Percentiles rank a stretch among this genome's conserved stretches.
Conservation (phyloP, 2,113 vertebrate genomes). For the Stegastes partitus region DNA sequence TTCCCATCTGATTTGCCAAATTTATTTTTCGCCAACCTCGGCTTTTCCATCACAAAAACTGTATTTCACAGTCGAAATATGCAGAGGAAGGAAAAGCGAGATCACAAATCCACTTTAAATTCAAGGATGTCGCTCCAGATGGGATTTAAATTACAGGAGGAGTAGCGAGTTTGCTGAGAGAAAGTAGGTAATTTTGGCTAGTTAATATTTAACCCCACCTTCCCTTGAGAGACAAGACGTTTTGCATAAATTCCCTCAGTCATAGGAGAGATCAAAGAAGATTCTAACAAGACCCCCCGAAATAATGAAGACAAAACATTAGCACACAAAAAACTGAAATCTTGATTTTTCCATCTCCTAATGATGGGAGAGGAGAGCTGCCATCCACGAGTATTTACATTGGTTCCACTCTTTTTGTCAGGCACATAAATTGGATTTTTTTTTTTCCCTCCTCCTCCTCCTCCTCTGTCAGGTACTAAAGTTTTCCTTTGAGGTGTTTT, state of each 20-base stretch:
- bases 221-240: no score
- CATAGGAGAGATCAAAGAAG: not conserved
- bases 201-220: no score
- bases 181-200: no score
- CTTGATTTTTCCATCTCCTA: not conserved
- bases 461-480: slow-evolving; percentile 37
- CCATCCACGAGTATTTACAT: slow-evolving; percentile 33
- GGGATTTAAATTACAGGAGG: no score
- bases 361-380: not conserved
- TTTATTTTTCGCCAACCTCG: no score
- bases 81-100: no score
- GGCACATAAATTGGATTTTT: slow-evolving; percentile 22
- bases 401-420: slow-evolving; percentile 43
- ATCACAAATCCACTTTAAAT: no score
- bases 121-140: no score
- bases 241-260: not conserved
- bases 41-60: no score
- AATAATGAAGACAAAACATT: slow-evolving; percentile 11
- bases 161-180: no score
- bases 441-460: not conserved
- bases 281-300: not conserved
- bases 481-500: slow-evolving; percentile 70
- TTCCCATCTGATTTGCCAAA: no score
- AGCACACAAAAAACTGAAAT: not conserved
- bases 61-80: no score